Conservation (phyloP, 2,797 vertebrate species). For the Acanthurus lineatus region DNA sequence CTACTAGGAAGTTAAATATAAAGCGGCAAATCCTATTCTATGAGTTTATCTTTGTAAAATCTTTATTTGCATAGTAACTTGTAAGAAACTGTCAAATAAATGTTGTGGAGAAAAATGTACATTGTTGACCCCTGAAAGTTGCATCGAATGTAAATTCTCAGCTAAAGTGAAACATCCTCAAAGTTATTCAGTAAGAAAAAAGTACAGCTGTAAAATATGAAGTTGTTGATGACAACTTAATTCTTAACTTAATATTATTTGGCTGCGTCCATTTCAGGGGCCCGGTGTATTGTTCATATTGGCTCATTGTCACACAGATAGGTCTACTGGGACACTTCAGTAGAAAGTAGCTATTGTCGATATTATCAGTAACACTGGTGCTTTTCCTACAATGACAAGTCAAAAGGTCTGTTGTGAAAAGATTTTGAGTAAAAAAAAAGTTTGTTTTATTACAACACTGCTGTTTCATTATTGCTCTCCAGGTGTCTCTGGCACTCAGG, state of each 20-base stretch:
- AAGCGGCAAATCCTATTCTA: neutral
- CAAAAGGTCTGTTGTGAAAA: neutral
- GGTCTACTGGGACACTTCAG: neutral
- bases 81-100: neutral
- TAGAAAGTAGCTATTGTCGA: neutral
- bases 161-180: neutral
- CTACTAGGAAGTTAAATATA: neutral
- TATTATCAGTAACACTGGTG: neutral
- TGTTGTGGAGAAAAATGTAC: neutral
- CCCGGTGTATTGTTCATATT: neutral
- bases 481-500: conserved; percentile 91
- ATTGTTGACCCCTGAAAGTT: neutral
- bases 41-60: neutral
- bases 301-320: neutral
- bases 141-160: neutral
- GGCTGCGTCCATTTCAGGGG: neutral
- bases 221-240: too few relatives aligned
- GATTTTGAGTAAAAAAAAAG: neutral
- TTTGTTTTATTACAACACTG: neutral
- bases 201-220: too few relatives aligned
- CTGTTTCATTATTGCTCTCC: neutral
- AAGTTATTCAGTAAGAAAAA: too few relatives aligned
- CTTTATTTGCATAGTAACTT: neutral
- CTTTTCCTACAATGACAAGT: neutral
- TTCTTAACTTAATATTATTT: neutral